Evolutionary conservation across 2,113 vertebrate species (phyloP).

Genomic region (Sula dactylatra): DNA sequence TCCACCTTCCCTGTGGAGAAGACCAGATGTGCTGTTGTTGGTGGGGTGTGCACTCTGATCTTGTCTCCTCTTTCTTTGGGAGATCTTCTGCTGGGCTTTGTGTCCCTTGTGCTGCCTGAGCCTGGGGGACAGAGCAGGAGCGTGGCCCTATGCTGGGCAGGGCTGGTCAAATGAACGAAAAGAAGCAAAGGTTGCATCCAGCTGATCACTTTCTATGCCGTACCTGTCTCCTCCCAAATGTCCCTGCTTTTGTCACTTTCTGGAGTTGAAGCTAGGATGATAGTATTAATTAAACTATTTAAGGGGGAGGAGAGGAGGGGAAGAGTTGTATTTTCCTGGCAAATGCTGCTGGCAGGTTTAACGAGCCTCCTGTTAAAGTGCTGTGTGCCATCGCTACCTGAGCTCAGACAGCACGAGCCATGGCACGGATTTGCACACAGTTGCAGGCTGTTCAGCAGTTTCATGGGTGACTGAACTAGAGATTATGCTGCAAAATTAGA

Average conservation of each 20-base stretch:
- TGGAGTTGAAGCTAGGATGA: not conserved
- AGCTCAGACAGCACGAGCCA: not conserved
- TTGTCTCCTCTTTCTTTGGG: not conserved
- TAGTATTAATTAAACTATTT: not conserved
- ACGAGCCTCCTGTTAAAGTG: not conserved
- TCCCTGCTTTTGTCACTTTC: not conserved
- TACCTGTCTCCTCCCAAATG: too few species aligned
- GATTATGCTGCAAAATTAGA: conserved; percentile 26
- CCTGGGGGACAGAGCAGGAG: not conserved
- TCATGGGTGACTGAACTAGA: conserved; percentile 47
- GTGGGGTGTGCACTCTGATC: not conserved
- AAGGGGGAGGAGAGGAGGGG: not conserved
- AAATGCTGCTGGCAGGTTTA: not conserved
- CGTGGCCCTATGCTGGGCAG: fast-evolving
- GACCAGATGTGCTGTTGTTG: not conserved
- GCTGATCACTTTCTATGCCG: fast-evolving
- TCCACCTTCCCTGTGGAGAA: not conserved
- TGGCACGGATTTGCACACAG: not conserved
- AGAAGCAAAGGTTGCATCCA: not conserved
- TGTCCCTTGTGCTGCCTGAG: not conserved
- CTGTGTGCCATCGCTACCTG: not conserved
- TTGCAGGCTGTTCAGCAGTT: not conserved
- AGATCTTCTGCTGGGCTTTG: not conserved
- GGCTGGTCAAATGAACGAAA: not conserved
- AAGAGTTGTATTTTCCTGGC: not conserved